Evolutionary conservation across 2,888 invertebrate genomes (phyloP).

Genomic region (Pomacea canaliculata): DNA sequence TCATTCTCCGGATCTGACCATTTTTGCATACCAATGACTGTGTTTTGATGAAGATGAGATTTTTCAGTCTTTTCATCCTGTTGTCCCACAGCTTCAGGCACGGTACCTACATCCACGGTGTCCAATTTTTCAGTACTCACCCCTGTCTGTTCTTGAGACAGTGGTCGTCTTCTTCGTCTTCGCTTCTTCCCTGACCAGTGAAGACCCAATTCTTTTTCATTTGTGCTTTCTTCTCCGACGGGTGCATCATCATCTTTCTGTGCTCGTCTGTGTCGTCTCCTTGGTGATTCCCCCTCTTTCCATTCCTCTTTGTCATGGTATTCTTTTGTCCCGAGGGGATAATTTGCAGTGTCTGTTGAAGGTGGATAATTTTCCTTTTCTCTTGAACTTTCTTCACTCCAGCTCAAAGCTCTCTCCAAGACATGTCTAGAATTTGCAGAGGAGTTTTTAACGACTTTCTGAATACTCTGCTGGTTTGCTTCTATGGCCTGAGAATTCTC

Average conservation of each 20-base stretch:
- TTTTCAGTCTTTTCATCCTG: too few relatives aligned
- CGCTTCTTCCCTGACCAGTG: not conserved
- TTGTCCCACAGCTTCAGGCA: too few relatives aligned
- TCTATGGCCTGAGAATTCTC: not conserved
- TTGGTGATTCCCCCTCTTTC: not conserved
- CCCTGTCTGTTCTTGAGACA: not conserved
- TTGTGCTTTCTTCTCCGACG: not conserved
- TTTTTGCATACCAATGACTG: too few relatives aligned
- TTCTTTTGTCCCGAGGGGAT: constrained; percentile 1
- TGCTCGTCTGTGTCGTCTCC: not conserved
- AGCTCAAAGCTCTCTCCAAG: not conserved
- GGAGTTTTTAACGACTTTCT: not conserved
- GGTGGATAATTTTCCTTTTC: not conserved
- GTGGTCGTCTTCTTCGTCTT: not conserved
- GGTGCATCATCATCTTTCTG: not conserved
- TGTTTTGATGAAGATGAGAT: too few relatives aligned
- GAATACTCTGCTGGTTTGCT: not conserved
- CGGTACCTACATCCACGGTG: too few relatives aligned
- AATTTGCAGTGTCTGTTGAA: not conserved
- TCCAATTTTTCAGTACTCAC: not conserved
- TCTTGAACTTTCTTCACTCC: not conserved
- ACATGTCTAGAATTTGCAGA: not conserved
- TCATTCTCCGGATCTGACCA: too few relatives aligned
- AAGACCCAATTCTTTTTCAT: not conserved
- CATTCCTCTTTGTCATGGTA: not conserved